Evolutionary conservation across 2,113 vertebrate species (phyloP).

Genomic region (Perca schrenkii): DNA sequence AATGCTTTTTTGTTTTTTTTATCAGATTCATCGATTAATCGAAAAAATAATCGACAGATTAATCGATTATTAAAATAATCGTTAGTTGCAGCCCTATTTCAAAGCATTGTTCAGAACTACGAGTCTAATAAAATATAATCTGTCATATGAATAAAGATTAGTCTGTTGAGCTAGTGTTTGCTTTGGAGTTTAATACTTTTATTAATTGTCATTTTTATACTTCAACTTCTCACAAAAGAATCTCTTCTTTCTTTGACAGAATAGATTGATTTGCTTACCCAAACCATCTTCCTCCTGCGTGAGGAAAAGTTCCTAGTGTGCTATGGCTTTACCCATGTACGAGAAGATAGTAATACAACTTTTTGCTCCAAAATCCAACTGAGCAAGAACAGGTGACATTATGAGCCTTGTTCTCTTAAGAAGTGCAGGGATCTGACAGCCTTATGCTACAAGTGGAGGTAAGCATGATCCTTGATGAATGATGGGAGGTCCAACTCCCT

Average conservation of each 20-base stretch:
- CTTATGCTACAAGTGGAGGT: conserved; percentile 4
- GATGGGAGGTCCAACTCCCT: conserved; percentile 58
- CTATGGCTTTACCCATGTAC: neutral
- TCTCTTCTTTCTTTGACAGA: neutral
- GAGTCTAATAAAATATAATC: neutral
- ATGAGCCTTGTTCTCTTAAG: conserved; percentile 40
- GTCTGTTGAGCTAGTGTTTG: neutral
- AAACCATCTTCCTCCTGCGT: neutral
- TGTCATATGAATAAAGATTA: neutral
- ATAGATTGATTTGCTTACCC: neutral
- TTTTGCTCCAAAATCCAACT: conserved; percentile 30
- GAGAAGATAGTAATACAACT: conserved; percentile 18
- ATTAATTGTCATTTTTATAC: neutral
- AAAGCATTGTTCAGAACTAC: neutral
- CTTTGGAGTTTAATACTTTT: neutral
- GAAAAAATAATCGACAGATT: too few species aligned
- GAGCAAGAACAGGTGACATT: conserved; percentile 4
- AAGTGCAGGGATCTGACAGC: conserved; percentile 44
- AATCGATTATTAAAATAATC: too few species aligned
- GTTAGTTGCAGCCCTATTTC: too few species aligned
- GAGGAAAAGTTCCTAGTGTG: neutral
- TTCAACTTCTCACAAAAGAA: neutral
- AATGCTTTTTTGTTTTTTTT: too few species aligned
- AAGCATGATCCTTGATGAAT: conserved; percentile 49
- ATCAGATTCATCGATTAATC: too few species aligned